Base-by-base conservation (phyloP, 1,140 invertebrate genomes). In the Drosophila pruinosa region DNA sequence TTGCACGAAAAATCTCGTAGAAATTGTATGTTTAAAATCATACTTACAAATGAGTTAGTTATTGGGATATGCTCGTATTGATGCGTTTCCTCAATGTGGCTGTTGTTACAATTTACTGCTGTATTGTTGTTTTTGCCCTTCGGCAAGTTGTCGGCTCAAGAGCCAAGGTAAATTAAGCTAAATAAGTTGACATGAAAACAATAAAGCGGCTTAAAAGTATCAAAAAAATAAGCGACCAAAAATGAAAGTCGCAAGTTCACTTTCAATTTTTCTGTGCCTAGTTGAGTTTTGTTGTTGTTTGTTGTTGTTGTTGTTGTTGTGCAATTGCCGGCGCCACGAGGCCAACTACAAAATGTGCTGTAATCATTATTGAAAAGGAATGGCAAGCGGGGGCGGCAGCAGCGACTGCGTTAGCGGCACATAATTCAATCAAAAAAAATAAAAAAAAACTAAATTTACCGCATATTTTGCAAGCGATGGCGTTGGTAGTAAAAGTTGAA, bases 201-300 rank as follows among this genome's bases (percentile, higher is more conserved):
- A 85, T 86, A 88, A 85, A 85, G 82, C 78, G 78, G 82, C 82
- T 86, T 78, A 86, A 75, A 75, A 82, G 71, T 77, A 85, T 85
- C 80, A 85, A 76, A 74, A 57, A 52, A 53, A 58, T 41, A 50
- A 72, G 45, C 31, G 28, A n/a, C 72, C 52, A 79, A 85, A 86
- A 86, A 86, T 88, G 82, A 86, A 86, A 86, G 82, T 86, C 82
- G 82, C 82, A 86, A 86, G 82, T 86, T 86, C 81, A 86, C 81
- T 86, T 86, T 86, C 81, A 80, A 71, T 88, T 88, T 86, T 75
- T 59, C 41, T 79, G 50, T 39, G 58, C 53, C 54, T 73, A 61
- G 70, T 41, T 59, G 14, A 47, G 36, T 47, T 14, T 31, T 71
- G 53, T 47, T 83, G 79, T 78, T 52, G 12, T 28, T 17, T 75